Evolutionary conservation across 1,140 invertebrate species (phyloP).

Genomic region (Zophobas morio): DNA sequence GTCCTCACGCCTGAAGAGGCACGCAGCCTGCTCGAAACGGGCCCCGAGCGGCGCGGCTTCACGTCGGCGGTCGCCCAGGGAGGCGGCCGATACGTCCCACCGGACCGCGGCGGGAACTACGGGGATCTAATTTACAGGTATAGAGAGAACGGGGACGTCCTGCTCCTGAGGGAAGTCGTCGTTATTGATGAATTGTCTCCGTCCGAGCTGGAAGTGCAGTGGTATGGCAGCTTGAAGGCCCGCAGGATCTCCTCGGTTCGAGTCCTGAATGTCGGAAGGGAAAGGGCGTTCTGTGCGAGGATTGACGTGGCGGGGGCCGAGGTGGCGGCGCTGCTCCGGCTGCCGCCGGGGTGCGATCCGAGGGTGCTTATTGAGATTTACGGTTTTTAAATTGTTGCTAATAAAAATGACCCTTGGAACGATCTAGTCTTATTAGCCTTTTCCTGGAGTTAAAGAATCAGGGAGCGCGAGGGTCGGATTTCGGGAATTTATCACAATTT

Average conservation of each 20-base stretch:
- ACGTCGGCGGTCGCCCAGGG: not conserved
- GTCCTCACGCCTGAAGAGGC: conserved; percentile 3
- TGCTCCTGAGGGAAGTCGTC: conserved; percentile 54
- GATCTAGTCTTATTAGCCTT: conserved; percentile 23
- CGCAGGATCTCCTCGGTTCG: conserved; percentile 47
- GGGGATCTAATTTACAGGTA: conserved; percentile 49
- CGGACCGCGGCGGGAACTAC: conserved; percentile 44
- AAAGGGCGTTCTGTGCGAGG: conserved; percentile 52
- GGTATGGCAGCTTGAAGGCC: conserved; percentile 49
- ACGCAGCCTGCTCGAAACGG: not conserved
- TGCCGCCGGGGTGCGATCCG: conserved; percentile 50
- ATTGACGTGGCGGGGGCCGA: conserved; percentile 54
- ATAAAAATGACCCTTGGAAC: conserved; percentile 18
- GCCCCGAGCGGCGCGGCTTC: not conserved
- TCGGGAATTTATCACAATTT: conserved; percentile 33
- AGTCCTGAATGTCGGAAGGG: conserved; percentile 53
- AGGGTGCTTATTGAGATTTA: conserved; percentile 55
- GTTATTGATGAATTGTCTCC: conserved; percentile 50
- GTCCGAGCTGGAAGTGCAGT: conserved; percentile 48
- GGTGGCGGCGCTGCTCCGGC: conserved; percentile 44
- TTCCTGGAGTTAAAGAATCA: conserved; percentile 8
- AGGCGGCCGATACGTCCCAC: not conserved
- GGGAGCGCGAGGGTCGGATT: not conserved
- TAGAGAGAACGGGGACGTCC: conserved; percentile 50
- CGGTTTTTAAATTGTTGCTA: conserved; percentile 48